Conservation (phyloP, 2,113 vertebrate genomes). For the Benitochromis conjunctus region DNA sequence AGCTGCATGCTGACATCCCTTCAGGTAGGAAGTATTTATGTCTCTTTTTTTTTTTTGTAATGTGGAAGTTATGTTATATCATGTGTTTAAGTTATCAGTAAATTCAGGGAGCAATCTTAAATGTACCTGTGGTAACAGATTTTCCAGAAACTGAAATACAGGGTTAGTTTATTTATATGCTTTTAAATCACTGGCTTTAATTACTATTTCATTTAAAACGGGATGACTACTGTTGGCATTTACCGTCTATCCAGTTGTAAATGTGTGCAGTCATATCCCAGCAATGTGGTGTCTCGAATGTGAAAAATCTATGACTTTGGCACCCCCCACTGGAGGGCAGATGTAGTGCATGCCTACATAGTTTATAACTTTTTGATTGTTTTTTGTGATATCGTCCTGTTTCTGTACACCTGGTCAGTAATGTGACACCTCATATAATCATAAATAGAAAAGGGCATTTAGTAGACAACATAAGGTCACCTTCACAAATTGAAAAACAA, state of each 20-base stretch:
- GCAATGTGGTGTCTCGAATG: background rate
- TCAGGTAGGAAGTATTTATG: constrained; percentile 68
- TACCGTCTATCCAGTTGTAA: background rate
- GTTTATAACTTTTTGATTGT: background rate
- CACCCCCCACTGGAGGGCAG: background rate
- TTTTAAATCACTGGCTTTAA: background rate
- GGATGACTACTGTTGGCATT: background rate
- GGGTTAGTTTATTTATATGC: background rate
- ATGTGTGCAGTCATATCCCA: background rate
- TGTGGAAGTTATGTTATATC: background rate
- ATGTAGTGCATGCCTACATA: background rate
- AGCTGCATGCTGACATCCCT: constrained; percentile 86
- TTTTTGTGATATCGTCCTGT: background rate
- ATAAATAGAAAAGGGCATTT: background rate
- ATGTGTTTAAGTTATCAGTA: background rate
- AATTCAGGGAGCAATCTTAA: background rate
- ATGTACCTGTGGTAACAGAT: background rate
- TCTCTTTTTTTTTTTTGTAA: background rate
- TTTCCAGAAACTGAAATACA: background rate
- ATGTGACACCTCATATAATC: background rate
- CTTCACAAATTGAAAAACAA: background rate
- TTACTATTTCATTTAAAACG: background rate
- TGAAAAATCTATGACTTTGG: background rate
- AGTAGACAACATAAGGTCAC: background rate
- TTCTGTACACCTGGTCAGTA: background rate